Evolutionary conservation across 64 coral and sea anemone genomes (phyloP), one percentile per base, ranked within the genome.

Genomic region (Catalaphyllia jardinei): DNA sequence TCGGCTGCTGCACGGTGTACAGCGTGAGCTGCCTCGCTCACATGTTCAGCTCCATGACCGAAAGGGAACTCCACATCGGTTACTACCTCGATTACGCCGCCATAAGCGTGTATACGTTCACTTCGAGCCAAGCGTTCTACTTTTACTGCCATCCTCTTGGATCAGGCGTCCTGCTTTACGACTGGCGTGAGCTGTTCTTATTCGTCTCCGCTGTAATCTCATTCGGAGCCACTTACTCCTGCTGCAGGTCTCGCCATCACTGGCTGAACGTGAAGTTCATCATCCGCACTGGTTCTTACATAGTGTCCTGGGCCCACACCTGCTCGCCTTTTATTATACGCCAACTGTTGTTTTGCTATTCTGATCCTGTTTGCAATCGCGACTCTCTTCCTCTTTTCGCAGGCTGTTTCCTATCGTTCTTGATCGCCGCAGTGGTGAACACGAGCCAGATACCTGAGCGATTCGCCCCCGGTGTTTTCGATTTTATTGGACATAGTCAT

Each of bases 401-500:
- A 57, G 63, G 89, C 9, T 87, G 86, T 27, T 72, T 88, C 33
- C 46, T 92, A 42, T 95, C 81, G 78, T 95, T 88, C 89, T 46
- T 76, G n/a, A 78, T 87, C 19, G 89, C 93, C 19, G 93, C 93
- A 0, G n/a, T 92, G 42, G 83, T 76, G 59, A 95, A 95, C 71
- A 78, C 75, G 62, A 83, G 39, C 75, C 90, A 82, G 19, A 17
- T 95, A 28, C 93, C 93, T 4, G 93, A 95, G 42, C 86, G 93
- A 38, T 65, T 91, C 11, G 79, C 88, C 15, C 86, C 74, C 16
- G 93, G 89, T 24, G 57, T n/a, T 18, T 88, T 95, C 59, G 93
- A 95, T 67, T 83, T 95, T 31, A 35, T 95, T 16, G 93, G 93
- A 1, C 82, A 92, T 18, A 95, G 93, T 61, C 93, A 95, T 59